phyloP scores from a whole-genome alignment of 64 coral and sea anemone genomes.

The Montipora capricornis region DNA sequence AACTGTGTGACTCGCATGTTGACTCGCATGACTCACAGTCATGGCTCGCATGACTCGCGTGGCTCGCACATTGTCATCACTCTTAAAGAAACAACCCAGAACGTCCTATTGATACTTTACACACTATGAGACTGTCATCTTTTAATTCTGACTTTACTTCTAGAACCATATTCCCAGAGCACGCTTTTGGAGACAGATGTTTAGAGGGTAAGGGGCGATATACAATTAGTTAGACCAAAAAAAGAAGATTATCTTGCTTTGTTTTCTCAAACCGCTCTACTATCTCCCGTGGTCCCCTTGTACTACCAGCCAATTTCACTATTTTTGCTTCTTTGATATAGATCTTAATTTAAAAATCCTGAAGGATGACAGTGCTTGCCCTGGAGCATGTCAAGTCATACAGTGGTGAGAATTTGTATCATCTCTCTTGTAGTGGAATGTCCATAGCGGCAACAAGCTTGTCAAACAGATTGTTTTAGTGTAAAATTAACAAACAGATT shows the following conservation, averaged over 20 bases:
- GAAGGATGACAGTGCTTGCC: conserved; percentile 93
- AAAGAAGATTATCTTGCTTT: too few relatives aligned
- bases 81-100: too few relatives aligned
- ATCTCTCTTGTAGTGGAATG: background rate
- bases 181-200: conserved; percentile 95
- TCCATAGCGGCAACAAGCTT: background rate
- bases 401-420: conserved; percentile 69
- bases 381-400: conserved; percentile 94
- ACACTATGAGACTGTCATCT: too few relatives aligned
- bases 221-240: too few relatives aligned
- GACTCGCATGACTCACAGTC: too few relatives aligned
- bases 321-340: conserved; percentile 10
- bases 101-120: too few relatives aligned
- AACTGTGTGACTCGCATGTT: too few relatives aligned
- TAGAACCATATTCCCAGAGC: conserved; percentile 94
- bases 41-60: too few relatives aligned
- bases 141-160: background rate
- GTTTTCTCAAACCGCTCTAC: too few relatives aligned
- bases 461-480: background rate
- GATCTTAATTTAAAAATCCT: conserved; percentile 97
- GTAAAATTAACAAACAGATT: too few relatives aligned
- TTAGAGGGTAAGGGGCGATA: conserved; percentile 71
- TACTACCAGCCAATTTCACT: background rate
- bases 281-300: too few relatives aligned
- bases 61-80: too few relatives aligned